Evolutionary conservation across 2,888 invertebrate species (phyloP).

Genomic region (Ophioninae sp.): DNA sequence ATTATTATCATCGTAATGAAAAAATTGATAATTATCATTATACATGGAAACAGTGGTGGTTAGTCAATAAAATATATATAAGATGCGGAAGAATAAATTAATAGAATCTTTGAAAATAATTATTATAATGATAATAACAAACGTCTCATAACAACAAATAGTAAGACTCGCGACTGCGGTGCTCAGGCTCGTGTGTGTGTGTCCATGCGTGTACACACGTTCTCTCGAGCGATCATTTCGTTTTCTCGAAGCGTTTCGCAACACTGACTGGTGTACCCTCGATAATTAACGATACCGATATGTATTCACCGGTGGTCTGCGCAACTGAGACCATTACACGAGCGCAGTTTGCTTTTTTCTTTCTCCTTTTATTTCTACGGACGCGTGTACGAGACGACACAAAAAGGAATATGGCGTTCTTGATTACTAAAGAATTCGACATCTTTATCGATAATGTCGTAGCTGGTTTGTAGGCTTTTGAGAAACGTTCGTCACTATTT

Average conservation of each 20-base stretch:
- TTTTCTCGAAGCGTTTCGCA: conserved; percentile 57
- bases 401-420: background rate
- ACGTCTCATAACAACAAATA: background rate
- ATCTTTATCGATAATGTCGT: background rate
- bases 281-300: conserved; percentile 59
- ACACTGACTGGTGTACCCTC: conserved; percentile 44
- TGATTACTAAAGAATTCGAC: background rate
- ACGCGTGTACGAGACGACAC: conserved; percentile 3
- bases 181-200: background rate
- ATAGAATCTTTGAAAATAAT: conserved; percentile 12
- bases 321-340: conserved; percentile 18
- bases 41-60: no score
- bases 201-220: background rate
- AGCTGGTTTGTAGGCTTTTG: background rate
- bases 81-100: no score
- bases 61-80: no score
- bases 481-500: background rate
- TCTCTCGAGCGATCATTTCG: conserved; percentile 43
- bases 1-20: no score
- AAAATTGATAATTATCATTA: no score
- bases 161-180: background rate
- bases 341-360: background rate
- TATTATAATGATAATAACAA: conserved; percentile 7
- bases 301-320: conserved; percentile 30
- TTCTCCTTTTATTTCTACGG: background rate